Base-by-base conservation (phyloP, 2,113 vertebrate genomes). In the Oncorhynchus mykiss region DNA sequence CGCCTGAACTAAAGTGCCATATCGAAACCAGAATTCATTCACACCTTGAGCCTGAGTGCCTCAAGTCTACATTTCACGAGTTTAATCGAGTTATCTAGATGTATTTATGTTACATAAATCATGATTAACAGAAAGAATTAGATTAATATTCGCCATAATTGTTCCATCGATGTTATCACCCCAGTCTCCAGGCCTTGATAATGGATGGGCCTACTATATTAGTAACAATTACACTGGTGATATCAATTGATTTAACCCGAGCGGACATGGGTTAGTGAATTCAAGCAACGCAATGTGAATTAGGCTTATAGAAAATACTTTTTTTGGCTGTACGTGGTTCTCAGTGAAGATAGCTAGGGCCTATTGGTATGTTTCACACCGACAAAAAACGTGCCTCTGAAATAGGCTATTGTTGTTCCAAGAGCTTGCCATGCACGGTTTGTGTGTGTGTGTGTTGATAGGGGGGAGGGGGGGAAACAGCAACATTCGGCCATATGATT, bases 401-500 rank as follows among this genome's bases (percentile, higher is more conserved):
- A 62, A 62, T 24, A 62, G 12, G 49, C 14, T 14, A 18, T 20
- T 62, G 59, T 62, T 62, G 18, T 62, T 62, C 59, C 8, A 62
- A 62, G 8, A 22, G 59, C 59, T 62, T 62, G 18, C n/a, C 59
- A 9, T 9, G 59, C 59, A 22, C 49, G 48, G 39, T 45, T 9
- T 3, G 39, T 49, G 34, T 22, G 27, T 3, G 34, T 22, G 27
- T 71, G 31, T 31, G 39, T 73, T 48, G 57, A 48, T 67, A 62
- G 39, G 3, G 5, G 13, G 11, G 25, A 31, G 12, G 12, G 22
- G 4, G 70, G 78, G 62, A 81, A 79, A 80, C 84, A 84, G 81
- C 75, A 76, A 78, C 80, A 80, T 25, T 80, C 78, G 76, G 75
- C 82, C 75, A 29, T 76, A 84, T 93, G 92, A 93, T 93, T 93